Evolutionary conservation across 37 sponge, comb jelly and placozoan genomes (phyloP).

Genomic region (Spongilla lacustris): DNA sequence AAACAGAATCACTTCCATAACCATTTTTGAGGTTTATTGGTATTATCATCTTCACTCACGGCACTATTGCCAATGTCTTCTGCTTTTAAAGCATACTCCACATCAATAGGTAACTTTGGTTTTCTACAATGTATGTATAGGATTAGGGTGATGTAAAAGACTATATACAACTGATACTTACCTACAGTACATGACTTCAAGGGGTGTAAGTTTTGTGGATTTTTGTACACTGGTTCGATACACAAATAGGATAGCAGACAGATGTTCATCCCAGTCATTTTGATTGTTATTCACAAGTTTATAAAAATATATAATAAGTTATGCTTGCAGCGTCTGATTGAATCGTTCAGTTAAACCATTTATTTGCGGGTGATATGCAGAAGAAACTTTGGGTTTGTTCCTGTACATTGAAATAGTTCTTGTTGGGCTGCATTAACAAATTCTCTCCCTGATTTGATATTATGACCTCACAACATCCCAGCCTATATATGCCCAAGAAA

Average conservation of each 20-base stretch:
- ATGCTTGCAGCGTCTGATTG: conserved; percentile 27
- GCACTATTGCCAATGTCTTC: too few species aligned
- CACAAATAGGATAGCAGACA: not conserved
- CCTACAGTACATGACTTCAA: conserved; percentile 3
- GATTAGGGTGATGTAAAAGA: too few species aligned
- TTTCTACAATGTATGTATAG: too few species aligned
- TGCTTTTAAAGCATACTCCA: too few species aligned
- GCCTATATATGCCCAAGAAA: not conserved
- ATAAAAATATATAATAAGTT: too few species aligned
- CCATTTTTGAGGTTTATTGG: too few species aligned
- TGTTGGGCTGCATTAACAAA: conserved; percentile 27
- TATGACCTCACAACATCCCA: conserved; percentile 22
- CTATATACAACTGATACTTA: too few species aligned
- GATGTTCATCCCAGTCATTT: conserved; percentile 11
- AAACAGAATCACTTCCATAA: too few species aligned
- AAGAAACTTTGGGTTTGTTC: conserved; percentile 10
- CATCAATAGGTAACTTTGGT: too few species aligned
- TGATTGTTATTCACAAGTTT: conserved; percentile 22
- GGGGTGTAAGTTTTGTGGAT: conserved; percentile 14
- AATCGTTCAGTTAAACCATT: conserved; percentile 38
- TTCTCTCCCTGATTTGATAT: conserved; percentile 44
- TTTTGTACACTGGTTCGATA: conserved; percentile 23
- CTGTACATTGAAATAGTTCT: conserved; percentile 19
- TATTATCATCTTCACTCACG: too few species aligned
- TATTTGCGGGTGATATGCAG: conserved; percentile 49